A percentile compares a stretch with the other conserved stretches of the same genome.
These are phyloP conservation scores for Sebastes vulpes DNA, from an alignment of 2,797 vertebrate species.

Conservation along the genomic window DNA sequence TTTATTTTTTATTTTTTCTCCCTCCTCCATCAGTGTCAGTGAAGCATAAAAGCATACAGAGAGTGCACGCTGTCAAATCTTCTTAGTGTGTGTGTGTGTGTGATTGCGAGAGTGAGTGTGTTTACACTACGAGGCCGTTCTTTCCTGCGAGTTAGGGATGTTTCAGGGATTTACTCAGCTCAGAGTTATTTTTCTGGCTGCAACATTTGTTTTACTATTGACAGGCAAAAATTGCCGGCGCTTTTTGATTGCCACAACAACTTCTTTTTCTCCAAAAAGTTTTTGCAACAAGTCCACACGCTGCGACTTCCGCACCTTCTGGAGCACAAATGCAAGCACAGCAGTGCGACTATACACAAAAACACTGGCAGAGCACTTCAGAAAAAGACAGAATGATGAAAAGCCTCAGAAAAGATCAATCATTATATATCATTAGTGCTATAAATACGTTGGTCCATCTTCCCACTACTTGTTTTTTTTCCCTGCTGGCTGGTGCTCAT, in stretches of 20 bases:
- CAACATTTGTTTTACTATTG: constrained; percentile 66
- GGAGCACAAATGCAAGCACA: constrained; percentile 15
- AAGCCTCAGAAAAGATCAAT: constrained; percentile 63
- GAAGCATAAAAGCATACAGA: constrained; percentile 73
- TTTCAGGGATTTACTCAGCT: constrained; percentile 70
- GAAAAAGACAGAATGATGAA: constrained; percentile 62
- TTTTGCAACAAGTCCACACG: constrained; percentile 13
- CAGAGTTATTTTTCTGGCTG: constrained; percentile 56
- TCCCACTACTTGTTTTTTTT: constrained; percentile 12
- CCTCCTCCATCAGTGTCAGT: constrained; percentile 60
- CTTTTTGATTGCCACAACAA: constrained; percentile 27
- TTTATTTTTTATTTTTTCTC: constrained; percentile 1
- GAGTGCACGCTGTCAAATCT: constrained; percentile 75
- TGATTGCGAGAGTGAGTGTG: constrained; percentile 29
- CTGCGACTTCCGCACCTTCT: constrained; percentile 6
- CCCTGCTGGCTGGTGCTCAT: constrained; percentile 47
- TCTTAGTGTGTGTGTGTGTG: constrained; percentile 64
- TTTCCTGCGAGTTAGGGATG: constrained; percentile 64
- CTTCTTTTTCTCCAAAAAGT: constrained; percentile 32
- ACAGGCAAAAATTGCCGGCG: constrained; percentile 40
- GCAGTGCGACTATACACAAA: constrained; percentile 1
- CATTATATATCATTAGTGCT: constrained; percentile 72
- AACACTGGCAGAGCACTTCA: constrained; percentile 42
- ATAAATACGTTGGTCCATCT: constrained; percentile 66
- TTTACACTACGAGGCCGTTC: constrained; percentile 61